These are phyloP conservation scores for Thamnaconus septentrionalis DNA, from an alignment of 2,113 vertebrate genomes.

Conservation along the genomic window DNA sequence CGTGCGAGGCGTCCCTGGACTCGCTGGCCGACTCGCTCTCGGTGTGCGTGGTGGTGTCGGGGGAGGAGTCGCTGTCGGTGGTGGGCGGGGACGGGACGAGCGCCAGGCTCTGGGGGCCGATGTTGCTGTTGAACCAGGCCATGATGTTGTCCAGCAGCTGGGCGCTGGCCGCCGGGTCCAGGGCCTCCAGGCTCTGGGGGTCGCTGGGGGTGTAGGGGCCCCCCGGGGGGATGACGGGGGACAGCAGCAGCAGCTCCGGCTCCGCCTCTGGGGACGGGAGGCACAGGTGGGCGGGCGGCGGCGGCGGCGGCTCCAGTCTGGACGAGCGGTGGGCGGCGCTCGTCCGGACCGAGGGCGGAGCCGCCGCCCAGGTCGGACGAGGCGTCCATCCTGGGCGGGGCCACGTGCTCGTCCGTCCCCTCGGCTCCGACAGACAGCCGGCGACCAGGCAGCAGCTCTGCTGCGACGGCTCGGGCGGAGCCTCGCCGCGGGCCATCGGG, in stretches of 20 bases:
- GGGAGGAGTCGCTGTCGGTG: slow-evolving; percentile 66
- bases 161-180: slow-evolving; percentile 69
- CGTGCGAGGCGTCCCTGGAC: slow-evolving; percentile 32
- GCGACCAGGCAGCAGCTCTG: slow-evolving; percentile 41
- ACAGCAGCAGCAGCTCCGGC: slow-evolving; percentile 62
- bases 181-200: slow-evolving; percentile 67
- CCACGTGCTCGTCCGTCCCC: slow-evolving; percentile 18
- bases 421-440: slow-evolving; percentile 46
- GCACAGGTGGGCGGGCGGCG: slow-evolving; percentile 62
- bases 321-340: not conserved
- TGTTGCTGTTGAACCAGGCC: slow-evolving; percentile 76
- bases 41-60: slow-evolving; percentile 61
- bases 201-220: slow-evolving; percentile 71
- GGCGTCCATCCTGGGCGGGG: not conserved
- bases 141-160: slow-evolving; percentile 77
- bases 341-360: too few relatives aligned
- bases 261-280: slow-evolving; percentile 67
- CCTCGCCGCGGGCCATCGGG: too few relatives aligned
- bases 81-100: slow-evolving; percentile 71
- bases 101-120: slow-evolving; percentile 70
- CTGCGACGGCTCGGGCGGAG: not conserved
- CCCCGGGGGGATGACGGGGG: slow-evolving; percentile 67
- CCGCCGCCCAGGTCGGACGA: too few relatives aligned
- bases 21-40: slow-evolving; percentile 48
- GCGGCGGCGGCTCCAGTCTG: slow-evolving; percentile 42